These are phyloP conservation scores for Hypanus sabinus DNA, from an alignment of 2,113 vertebrate genomes.

Conservation along the genomic window DNA sequence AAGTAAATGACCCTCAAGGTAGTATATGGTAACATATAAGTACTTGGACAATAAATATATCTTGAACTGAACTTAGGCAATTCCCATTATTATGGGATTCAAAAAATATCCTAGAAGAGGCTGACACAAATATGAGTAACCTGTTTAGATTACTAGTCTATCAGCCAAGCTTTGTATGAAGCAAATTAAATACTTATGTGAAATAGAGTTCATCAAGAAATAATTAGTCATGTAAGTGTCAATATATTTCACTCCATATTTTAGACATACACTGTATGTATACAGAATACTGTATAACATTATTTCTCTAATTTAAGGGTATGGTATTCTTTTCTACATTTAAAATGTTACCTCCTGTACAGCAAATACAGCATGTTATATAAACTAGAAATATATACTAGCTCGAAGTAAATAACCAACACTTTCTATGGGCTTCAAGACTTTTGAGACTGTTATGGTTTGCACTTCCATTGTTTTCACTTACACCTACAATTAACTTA, in stretches of 20 bases:
- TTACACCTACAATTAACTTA: background rate
- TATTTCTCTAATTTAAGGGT: background rate
- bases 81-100: background rate
- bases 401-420: too few relatives aligned
- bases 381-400: too few relatives aligned
- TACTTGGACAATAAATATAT: too few relatives aligned
- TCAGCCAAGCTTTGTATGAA: too few relatives aligned
- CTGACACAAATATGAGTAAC: background rate
- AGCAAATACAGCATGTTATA: too few relatives aligned
- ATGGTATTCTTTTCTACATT: too few relatives aligned
- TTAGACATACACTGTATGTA: background rate
- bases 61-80: background rate
- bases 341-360: too few relatives aligned
- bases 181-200: background rate
- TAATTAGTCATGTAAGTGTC: background rate
- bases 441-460: background rate
- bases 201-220: background rate
- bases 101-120: background rate
- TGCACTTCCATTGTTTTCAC: background rate
- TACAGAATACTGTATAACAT: background rate
- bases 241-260: background rate
- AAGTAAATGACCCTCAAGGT: too few relatives aligned
- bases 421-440: background rate
- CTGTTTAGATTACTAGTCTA: too few relatives aligned
- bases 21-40: too few relatives aligned